Evolutionary conservation across 2,888 invertebrate species (phyloP).

Genomic region (Conchocele bisecta): DNA sequence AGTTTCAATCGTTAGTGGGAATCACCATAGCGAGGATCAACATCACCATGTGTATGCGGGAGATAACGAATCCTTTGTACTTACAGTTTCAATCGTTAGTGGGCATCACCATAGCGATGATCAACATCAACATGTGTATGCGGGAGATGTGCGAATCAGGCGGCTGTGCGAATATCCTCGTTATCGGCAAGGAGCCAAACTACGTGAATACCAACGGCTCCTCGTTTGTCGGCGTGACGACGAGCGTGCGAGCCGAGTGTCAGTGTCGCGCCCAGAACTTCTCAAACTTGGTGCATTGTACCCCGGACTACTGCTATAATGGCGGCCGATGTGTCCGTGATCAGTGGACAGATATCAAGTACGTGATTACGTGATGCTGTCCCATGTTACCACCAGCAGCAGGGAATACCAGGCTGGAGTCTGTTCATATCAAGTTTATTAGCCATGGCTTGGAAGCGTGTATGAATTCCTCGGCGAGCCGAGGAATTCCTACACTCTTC

Average conservation of each 20-base stretch:
- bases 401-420: no score
- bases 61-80: neutral
- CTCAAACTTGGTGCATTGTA: conserved; percentile 92
- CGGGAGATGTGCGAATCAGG: conserved; percentile 85
- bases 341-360: conserved; percentile 72
- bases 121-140: conserved; percentile 90
- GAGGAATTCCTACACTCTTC: no score
- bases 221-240: conserved; percentile 96
- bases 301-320: conserved; percentile 89
- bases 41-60: neutral
- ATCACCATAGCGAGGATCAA: no score
- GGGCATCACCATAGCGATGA: conserved; percentile 98
- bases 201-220: conserved; percentile 99
- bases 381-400: neutral
- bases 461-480: no score
- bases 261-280: conserved; percentile 85
- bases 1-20: no score
- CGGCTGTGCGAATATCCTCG: conserved; percentile 96
- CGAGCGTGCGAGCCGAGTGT: conserved; percentile 94
- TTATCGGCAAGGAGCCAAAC: conserved; percentile 82
- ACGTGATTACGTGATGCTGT: conserved; percentile 39
- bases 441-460: no score
- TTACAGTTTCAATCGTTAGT: conserved; percentile 92
- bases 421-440: no score
- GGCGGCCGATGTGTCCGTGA: conserved; percentile 93